Percentiles rank a stretch among this genome's conserved stretches.
These are phyloP conservation scores for Epizoanthus ramosus DNA, from an alignment of 92 coral and sea anemone genomes.

Conservation along the genomic window DNA sequence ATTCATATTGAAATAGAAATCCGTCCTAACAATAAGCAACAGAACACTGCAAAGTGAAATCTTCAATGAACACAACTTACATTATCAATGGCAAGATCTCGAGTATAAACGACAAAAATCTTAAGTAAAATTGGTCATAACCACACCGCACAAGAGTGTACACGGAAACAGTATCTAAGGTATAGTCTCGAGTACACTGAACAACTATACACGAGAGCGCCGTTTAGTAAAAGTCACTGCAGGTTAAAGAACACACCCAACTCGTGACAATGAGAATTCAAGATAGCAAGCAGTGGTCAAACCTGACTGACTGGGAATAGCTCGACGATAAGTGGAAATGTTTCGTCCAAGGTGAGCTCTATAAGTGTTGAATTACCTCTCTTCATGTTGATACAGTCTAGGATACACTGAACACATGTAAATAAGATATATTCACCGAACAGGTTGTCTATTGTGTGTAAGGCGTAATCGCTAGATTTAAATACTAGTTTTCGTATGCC, in stretches of 20 bases:
- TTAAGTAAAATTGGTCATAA: too few relatives aligned
- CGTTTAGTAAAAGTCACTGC: background rate
- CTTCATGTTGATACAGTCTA: background rate
- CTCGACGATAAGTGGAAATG: slow-evolving; percentile 17
- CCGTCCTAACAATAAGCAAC: background rate
- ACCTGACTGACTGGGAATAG: slow-evolving; percentile 17
- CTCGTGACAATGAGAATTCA: background rate
- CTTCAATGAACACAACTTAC: background rate
- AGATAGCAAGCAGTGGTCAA: too few relatives aligned
- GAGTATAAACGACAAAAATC: too few relatives aligned
- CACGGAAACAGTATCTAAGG: too few relatives aligned
- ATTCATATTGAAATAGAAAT: background rate
- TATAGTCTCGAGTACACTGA: too few relatives aligned
- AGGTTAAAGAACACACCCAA: background rate
- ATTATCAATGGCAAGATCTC: background rate
- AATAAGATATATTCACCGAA: background rate
- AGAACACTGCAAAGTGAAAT: background rate
- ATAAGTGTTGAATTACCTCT: background rate
- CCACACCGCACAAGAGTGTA: too few relatives aligned
- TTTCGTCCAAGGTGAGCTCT: slow-evolving; percentile 22
- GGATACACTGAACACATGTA: background rate
- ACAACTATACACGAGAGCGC: too few relatives aligned
- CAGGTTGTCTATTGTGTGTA: slow-evolving; percentile 34
- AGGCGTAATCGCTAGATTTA: background rate
- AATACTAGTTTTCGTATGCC: too few relatives aligned